Evolutionary conservation across 2,888 invertebrate genomes (phyloP), one percentile per base, ranked within the genome.

Genomic region (Corythucha ciliata): DNA sequence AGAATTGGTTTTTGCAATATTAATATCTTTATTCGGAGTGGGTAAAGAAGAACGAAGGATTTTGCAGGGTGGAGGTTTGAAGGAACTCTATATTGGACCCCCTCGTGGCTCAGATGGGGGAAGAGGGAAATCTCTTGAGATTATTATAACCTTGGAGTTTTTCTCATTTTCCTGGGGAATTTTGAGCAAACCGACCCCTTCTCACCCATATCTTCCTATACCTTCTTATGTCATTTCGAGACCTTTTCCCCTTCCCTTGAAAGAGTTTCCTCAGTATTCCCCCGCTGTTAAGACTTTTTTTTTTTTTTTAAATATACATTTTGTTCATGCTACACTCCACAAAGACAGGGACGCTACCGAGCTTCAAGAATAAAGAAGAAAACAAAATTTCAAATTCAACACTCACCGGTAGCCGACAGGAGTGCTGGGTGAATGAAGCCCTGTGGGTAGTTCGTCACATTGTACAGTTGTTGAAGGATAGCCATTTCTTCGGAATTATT

Each of bases 401-500:
- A 60, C 74, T 74, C 68, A 74, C 74, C 73, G 61, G 72, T 72
- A 48, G 72, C 70, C 45, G 72, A 70, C 65, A 73, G 74, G 72
- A 75, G 74, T 58, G 74, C 74, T 55, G 76, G 76, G 61, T 76
- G 77, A 63, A 79, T 70, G 64, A 75, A 74, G 62, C 74, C 71
- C 62, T 69, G 65, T 16, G 60, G 60, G 51, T 59, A 60, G 68
- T 65, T 70, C 67, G 70, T 71, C 57, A 72, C 63, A 4, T 70
- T 69, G 65, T 72, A 74, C 55, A 72, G 68, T 61, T 75, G 73
- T 65, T 77, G 77, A 65, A 77, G 74, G 66, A 77, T 71, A 55
- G 74, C 72, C 63, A 73, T 67, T 58, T 70, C 72, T 62, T 73
- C 72, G 54, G 70, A 67, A 54, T 66, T 64, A 59, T 66, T 65